These are phyloP conservation scores for Pantherophis vulpinus DNA, from an alignment of 2,797 vertebrate genomes.

Conservation along the genomic window DNA sequence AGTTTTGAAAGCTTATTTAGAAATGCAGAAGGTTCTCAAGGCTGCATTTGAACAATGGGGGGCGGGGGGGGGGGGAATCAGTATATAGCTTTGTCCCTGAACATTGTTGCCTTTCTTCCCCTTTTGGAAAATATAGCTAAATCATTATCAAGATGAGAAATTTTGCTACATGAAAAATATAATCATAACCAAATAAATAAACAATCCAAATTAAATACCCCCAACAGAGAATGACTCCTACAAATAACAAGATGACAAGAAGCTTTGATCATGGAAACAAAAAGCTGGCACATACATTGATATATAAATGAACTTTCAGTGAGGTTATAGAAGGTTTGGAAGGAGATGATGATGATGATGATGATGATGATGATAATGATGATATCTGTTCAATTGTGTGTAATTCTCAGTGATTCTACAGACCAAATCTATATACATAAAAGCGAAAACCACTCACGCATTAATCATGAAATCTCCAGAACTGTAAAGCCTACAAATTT, in stretches of 20 bases:
- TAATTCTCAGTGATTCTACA: neutral
- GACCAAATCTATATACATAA: neutral
- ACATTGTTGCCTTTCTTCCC: conserved; percentile 20
- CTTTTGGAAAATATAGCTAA: neutral
- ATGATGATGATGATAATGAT: too few relatives aligned
- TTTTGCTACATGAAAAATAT: conserved; percentile 33
- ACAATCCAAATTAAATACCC: conserved; percentile 32
- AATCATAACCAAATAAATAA: conserved; percentile 32
- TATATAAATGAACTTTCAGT: neutral
- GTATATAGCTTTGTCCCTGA: conserved; percentile 5
- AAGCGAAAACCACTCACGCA: too few relatives aligned
- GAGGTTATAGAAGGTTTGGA: neutral
- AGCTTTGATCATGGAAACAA: conserved; percentile 1
- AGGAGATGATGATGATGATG: neutral
- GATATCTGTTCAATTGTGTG: neutral
- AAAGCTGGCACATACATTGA: neutral
- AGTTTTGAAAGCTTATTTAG: conserved; percentile 18
- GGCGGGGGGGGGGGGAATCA: neutral
- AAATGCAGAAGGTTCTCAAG: conserved; percentile 25
- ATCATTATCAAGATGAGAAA: conserved; percentile 26
- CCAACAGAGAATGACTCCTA: conserved; percentile 27
- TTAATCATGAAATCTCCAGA: too few relatives aligned
- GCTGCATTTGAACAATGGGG: conserved; percentile 4
- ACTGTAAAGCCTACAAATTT: too few relatives aligned
- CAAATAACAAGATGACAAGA: neutral